phyloP scores from a whole-genome alignment of 1,140 invertebrate genomes.

The Brachionus rotundiformis region DNA sequence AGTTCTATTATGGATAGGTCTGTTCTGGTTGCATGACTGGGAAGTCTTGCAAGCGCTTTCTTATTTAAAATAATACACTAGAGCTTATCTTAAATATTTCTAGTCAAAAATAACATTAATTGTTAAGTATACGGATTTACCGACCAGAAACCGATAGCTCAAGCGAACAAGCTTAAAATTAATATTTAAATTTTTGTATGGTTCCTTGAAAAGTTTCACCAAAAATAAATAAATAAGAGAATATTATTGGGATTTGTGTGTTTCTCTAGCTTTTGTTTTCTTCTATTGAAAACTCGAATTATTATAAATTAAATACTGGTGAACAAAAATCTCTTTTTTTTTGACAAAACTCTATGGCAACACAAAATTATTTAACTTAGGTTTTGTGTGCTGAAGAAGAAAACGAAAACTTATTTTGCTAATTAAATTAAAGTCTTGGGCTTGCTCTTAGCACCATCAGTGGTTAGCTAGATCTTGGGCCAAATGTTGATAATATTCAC shows the following conservation, averaged over 20 bases:
- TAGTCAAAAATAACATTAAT: constrained; percentile 1
- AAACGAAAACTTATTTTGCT: neutral
- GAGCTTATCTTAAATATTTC: neutral
- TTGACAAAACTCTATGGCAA: constrained; percentile 38
- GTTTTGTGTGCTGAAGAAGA: constrained; percentile 6
- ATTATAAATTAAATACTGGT: constrained; percentile 32
- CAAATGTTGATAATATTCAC: neutral
- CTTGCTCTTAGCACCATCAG: neutral
- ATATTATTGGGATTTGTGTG: constrained; percentile 39
- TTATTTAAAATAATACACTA: constrained; percentile 17
- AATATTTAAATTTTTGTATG: constrained; percentile 21
- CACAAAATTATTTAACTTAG: constrained; percentile 33
- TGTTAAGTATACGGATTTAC: neutral
- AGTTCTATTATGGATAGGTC: neutral
- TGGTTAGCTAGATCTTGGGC: neutral
- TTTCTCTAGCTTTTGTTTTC: constrained; percentile 13
- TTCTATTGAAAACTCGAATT: constrained; percentile 13
- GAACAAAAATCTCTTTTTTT: neutral
- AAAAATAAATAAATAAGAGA: neutral
- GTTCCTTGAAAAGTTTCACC: constrained; percentile 27
- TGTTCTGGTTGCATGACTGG: neutral
- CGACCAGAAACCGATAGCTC: neutral
- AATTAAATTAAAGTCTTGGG: constrained; percentile 19
- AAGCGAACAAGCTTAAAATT: constrained; percentile 10
- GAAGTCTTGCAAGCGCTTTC: neutral